These are phyloP conservation scores for Fistularia tabacaria DNA, from an alignment of 2,797 vertebrate species.

Conservation along the genomic window DNA sequence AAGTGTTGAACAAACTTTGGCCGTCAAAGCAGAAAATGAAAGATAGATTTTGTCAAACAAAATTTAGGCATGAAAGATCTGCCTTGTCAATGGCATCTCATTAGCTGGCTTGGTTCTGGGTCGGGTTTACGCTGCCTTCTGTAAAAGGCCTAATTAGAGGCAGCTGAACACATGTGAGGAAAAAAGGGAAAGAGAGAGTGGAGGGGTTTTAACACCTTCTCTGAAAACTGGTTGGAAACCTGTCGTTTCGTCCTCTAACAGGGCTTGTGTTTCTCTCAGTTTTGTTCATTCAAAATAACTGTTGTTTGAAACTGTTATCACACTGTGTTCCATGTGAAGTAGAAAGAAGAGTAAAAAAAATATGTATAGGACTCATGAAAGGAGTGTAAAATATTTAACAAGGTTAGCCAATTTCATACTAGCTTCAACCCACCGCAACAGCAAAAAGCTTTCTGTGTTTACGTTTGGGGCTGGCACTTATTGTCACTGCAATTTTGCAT, in stretches of 20 bases:
- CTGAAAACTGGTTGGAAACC: conserved; percentile 22
- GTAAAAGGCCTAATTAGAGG: conserved; percentile 64
- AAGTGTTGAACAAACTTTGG: conserved; percentile 57
- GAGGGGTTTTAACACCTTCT: conserved; percentile 31
- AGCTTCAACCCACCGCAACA: too few species aligned
- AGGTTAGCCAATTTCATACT: too few species aligned
- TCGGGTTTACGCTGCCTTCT: conserved; percentile 51
- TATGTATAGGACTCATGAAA: too few species aligned
- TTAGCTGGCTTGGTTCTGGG: conserved; percentile 52
- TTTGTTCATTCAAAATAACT: conserved; percentile 25
- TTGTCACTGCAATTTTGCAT: too few species aligned
- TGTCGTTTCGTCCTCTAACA: conserved; percentile 12
- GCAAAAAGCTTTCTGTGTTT: too few species aligned
- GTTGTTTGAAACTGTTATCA: conserved; percentile 24
- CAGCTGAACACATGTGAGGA: conserved; percentile 42
- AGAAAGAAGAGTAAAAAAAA: too few species aligned
- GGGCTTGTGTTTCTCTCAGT: conserved; percentile 13
- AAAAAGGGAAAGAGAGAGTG: not conserved
- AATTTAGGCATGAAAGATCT: conserved; percentile 49
- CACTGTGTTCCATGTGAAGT: not conserved
- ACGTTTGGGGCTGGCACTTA: too few species aligned
- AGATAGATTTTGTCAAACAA: conserved; percentile 50
- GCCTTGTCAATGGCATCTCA: conserved; percentile 59
- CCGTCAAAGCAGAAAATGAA: conserved; percentile 46
- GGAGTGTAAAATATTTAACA: too few species aligned